Conservation (phyloP, 1,140 invertebrate genomes). For the Tetragnatha versicolor region DNA sequence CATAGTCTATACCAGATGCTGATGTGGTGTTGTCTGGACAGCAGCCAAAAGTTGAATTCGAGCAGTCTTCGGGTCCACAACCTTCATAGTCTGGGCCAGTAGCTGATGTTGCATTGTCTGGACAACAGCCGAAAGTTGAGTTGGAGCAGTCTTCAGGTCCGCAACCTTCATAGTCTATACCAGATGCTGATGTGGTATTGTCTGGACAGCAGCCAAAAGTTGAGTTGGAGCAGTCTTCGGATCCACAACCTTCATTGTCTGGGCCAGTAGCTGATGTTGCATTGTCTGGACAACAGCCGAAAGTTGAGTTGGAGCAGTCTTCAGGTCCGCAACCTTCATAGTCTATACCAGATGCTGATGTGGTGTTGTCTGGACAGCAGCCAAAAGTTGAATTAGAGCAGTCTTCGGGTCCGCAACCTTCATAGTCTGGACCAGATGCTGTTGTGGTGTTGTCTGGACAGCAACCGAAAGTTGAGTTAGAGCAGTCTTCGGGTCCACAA, state of each 20-base stretch:
- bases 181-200: slow-evolving; percentile 77
- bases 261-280: slow-evolving; percentile 73
- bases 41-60: slow-evolving; percentile 68
- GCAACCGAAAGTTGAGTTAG: slow-evolving; percentile 72
- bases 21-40: slow-evolving; percentile 67
- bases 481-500: slow-evolving; percentile 52
- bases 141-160: slow-evolving; percentile 69
- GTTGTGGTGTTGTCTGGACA: slow-evolving; percentile 84
- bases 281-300: slow-evolving; percentile 87
- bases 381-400: slow-evolving; percentile 78
- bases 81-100: slow-evolving; percentile 84
- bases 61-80: slow-evolving; percentile 73
- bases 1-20: slow-evolving; percentile 68
- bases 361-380: slow-evolving; percentile 83
- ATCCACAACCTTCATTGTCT: slow-evolving; percentile 63
- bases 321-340: slow-evolving; percentile 69
- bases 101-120: slow-evolving; percentile 66
- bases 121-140: slow-evolving; percentile 70
- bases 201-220: slow-evolving; percentile 88
- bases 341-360: slow-evolving; percentile 80
- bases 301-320: slow-evolving; percentile 65
- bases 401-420: slow-evolving; percentile 88
- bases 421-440: slow-evolving; percentile 71
- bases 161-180: slow-evolving; percentile 70
- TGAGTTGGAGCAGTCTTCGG: slow-evolving; percentile 38